Base-by-base conservation (phyloP, 1,140 invertebrate genomes). In the Conus ventricosus region DNA sequence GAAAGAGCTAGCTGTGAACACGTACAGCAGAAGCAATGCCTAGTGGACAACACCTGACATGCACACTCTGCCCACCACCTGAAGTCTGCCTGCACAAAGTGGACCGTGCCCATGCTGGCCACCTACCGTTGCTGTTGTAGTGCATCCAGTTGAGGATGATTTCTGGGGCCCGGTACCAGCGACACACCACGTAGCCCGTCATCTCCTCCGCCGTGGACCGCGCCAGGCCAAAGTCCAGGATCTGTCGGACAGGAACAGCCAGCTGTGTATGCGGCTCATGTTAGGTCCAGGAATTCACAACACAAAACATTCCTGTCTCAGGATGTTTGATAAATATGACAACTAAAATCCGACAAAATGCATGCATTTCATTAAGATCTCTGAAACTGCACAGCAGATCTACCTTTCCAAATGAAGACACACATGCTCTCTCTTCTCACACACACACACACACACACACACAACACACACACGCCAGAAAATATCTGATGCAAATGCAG, bases 101-200 rank as follows among this genome's bases (percentile, higher is more conserved):
- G 39, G 39, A 3, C 39, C 3, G 39, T 1, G 39, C 3, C 39
- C 39, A 39, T 3, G 39, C 39, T 6, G 23, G 17, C 27, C 2
- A n/a, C 71, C 15, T 87, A 93, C 91, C 97, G 95, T 99, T 99
- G 95, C 99, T 98, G 96, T 99, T 99, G 94, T 99, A 99, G 95
- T 99, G 98, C 99, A 99, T 99, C 99, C 99, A 99, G 95, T 99
- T 99, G n/a, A 99, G 96, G 98, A 99, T 99, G 84, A 99, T 99
- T 96, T 99, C 99, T n/a, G 99, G 99, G 51, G 96, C 96, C 82
- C 96, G 91, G 90, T 97, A 97, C 99, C 99, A 99, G 90, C 99
- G 96, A 20, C 99, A 99, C n/a, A 99, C 99, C 11, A 99, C 99
- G 96, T 99, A 99, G 23, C 99, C 99, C 15, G 99, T 99, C 99